Evolutionary conservation across 92 coral and sea anemone genomes (phyloP).

Genomic region (Umimayanthus chanpuru): DNA sequence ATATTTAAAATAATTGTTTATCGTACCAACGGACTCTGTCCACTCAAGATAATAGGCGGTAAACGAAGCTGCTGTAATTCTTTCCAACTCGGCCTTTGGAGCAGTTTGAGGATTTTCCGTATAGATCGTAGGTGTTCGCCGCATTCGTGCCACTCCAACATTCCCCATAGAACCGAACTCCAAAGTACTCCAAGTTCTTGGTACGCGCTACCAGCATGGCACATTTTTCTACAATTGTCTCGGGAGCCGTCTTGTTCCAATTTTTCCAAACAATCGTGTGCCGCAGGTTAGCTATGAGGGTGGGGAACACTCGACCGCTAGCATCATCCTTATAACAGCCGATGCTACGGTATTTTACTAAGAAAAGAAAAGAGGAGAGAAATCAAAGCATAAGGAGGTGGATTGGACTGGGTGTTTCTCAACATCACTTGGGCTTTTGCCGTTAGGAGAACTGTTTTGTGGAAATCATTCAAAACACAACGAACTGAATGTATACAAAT

Average conservation of each 20-base stretch:
- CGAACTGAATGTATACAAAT: too few species aligned
- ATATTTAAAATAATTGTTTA: too few species aligned
- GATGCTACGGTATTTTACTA: neutral
- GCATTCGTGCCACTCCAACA: constrained; percentile 39
- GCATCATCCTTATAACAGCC: constrained; percentile 31
- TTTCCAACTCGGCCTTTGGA: constrained; percentile 41
- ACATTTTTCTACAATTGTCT: constrained; percentile 32
- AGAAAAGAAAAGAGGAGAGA: neutral
- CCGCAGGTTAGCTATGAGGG: constrained; percentile 33
- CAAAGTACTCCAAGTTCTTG: constrained; percentile 32
- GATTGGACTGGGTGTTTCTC: too few species aligned
- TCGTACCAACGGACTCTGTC: too few species aligned
- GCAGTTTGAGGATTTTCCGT: constrained; percentile 14
- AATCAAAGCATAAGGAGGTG: too few species aligned
- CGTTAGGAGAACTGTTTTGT: too few species aligned
- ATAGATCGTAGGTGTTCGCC: constrained; percentile 20
- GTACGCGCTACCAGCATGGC: constrained; percentile 27
- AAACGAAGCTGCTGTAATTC: constrained; percentile 22
- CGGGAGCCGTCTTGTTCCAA: neutral
- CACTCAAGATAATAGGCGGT: neutral
- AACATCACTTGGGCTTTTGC: too few species aligned
- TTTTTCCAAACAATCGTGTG: constrained; percentile 30
- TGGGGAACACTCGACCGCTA: constrained; percentile 19
- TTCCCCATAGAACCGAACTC: constrained; percentile 45
- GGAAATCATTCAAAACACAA: too few species aligned